A percentile compares a stretch with the other conserved stretches of the same genome.
Evolutionary conservation across 2,888 invertebrate genomes (phyloP).

Genomic region (Polydrusus cervinus): DNA sequence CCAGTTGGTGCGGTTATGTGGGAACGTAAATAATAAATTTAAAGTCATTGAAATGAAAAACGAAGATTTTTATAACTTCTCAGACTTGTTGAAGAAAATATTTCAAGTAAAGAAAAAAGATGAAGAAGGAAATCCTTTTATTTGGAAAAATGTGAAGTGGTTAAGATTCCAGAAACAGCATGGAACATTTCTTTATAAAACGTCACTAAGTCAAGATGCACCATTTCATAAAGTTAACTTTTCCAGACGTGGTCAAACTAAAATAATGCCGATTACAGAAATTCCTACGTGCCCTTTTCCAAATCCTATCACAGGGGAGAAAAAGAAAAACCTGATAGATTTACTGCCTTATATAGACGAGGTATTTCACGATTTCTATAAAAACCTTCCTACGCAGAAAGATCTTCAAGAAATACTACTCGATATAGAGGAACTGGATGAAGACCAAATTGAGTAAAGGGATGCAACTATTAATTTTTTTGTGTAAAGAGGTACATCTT

Average conservation of each 20-base stretch:
- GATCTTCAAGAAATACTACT: constrained; percentile 9
- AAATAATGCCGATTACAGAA: neutral
- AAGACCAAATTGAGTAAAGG: too few relatives aligned
- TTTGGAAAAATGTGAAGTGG: constrained; percentile 15
- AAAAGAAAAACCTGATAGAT: constrained; percentile 6
- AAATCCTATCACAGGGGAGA: neutral
- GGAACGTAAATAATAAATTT: constrained; percentile 5
- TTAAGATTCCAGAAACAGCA: neutral
- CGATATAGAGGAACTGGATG: neutral
- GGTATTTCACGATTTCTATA: constrained; percentile 7
- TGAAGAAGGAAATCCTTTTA: constrained; percentile 2
- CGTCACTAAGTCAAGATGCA: neutral
- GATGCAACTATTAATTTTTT: too few relatives aligned
- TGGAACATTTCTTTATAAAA: constrained; percentile 10
- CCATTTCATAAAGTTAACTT: constrained; percentile 13
- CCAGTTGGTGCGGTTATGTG: constrained; percentile 40
- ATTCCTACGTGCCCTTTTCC: too few relatives aligned
- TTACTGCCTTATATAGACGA: constrained; percentile 12
- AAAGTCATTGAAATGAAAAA: constrained; percentile 16
- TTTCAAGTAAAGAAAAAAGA: constrained; percentile 10
- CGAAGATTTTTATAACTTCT: constrained; percentile 21
- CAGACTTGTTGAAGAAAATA: constrained; percentile 7
- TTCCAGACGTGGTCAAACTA: constrained; percentile 7
- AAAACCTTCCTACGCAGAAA: constrained; percentile 6
- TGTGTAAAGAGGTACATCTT: too few relatives aligned